phyloP scores from a whole-genome alignment of 53 echinoderm and acorn worm species.

The Paracentrotus lividus region DNA sequence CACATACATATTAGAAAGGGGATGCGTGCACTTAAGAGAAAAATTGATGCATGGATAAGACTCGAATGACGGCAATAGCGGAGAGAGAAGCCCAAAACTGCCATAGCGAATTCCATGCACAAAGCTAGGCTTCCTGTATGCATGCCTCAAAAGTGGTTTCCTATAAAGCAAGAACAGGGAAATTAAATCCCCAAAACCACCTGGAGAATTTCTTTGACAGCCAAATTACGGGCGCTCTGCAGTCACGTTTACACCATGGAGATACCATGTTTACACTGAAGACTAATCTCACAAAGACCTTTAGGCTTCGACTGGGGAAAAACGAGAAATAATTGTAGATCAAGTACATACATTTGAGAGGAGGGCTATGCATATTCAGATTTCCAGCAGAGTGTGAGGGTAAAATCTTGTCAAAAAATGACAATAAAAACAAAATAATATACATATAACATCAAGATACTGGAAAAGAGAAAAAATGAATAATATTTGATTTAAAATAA shows the following conservation, averaged over 20 bases:
- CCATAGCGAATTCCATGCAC: conserved; percentile 5
- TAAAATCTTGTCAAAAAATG: too few relatives aligned
- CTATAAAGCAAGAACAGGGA: conserved; percentile 19
- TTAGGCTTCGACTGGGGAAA: too few relatives aligned
- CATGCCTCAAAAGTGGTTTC: conserved; percentile 36
- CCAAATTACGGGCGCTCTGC: conserved; percentile 19
- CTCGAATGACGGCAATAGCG: background rate
- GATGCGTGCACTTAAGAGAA: background rate
- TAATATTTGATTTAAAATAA: too few relatives aligned
- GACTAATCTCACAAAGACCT: background rate
- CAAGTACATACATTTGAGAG: too few relatives aligned
- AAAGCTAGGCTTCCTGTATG: conserved; percentile 45
- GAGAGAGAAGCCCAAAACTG: background rate
- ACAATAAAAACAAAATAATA: too few relatives aligned
- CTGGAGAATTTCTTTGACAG: conserved; percentile 44
- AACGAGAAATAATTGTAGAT: too few relatives aligned
- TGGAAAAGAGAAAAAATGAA: too few relatives aligned
- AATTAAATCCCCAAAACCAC: conserved; percentile 34
- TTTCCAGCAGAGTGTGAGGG: too few relatives aligned
- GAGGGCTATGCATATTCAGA: too few relatives aligned
- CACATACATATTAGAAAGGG: background rate
- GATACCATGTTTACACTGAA: too few relatives aligned
- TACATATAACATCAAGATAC: too few relatives aligned
- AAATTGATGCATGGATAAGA: background rate
- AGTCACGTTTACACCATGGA: background rate